Evolutionary conservation across 2,888 invertebrate species (phyloP), one percentile per base, ranked within the genome.

Genomic region (Urechis unicinctus): DNA sequence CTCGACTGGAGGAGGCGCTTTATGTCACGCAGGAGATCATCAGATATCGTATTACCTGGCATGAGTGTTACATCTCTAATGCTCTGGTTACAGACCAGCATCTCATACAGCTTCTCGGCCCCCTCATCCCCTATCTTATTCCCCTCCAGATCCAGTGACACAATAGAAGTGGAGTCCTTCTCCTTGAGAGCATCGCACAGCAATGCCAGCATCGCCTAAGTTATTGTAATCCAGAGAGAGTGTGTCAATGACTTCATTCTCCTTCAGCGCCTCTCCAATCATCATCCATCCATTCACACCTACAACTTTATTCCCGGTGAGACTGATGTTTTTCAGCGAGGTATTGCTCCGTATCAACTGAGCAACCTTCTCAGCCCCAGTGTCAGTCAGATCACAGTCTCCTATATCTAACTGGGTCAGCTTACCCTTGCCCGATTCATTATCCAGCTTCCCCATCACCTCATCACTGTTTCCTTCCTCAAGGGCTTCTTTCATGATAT

Each of bases 171-270:
- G 36, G 36, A 9, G 36, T 13, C 36, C 55, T 74, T 74, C n/a
- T 61, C 58, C 42, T 60, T 56, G 26, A 74, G 62, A 9, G 69
- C 70, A 17, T 60, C 61, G 0, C 31, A 59, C 60, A 17, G 59
- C 60, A 1, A 70, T 45, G 0, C 72, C 73, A 26, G 61, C 62
- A 59, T 74, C 68, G 1, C 71, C 71, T 9, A 74, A 59, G 1
- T 57, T 57, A 54, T 68, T 71, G 53, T 69, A 67, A 56, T 74
- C 72, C 21, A 74, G 52, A 1, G 68, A 65, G 45, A 74, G 51
- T 2, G 68, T 65, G 41, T 62, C 55, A 13, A 71, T 53, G n/a
- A 58, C 62, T 4, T 44, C 61, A 61, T 71, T 72, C 44, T 59
- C 58, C 36, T 55, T 57, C n/a, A 74, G 58, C 17, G 71, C 68